Base-by-base conservation (phyloP, 2,888 invertebrate species). In the Pseudoips prasinana region DNA sequence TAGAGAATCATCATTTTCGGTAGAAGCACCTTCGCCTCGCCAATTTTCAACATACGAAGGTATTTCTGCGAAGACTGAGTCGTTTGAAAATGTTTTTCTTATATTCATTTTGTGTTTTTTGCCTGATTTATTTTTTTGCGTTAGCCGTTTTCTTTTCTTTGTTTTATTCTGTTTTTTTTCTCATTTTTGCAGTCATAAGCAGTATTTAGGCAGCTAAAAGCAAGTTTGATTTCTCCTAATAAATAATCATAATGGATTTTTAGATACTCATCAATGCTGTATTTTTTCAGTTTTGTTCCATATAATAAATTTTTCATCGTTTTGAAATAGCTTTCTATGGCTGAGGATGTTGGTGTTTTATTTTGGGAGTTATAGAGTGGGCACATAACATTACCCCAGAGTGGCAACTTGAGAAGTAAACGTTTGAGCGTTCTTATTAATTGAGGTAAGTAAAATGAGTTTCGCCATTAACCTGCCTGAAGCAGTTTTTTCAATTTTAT, bases 361-460 rank as follows among this genome's bases (percentile, higher is more conserved):
- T 44, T 44, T 39, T 39, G 33, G 27, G 39, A 36, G 23, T 36
- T 36, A 33, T 35, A 43, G 33, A 33, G 28, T 34, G 39, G 38
- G 38, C 41, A 42, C 38, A 42, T 39, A 34, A 42, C 34, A 42
- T 39, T 39, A n/a, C n/a, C n/a, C n/a, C n/a, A n/a, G n/a, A n/a
- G n/a, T n/a, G n/a, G n/a, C n/a, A n/a, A n/a, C n/a, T n/a, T n/a
- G n/a, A n/a, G n/a, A n/a, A n/a, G n/a, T n/a, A n/a, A n/a, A n/a
- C n/a, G n/a, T n/a, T n/a, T n/a, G n/a, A n/a, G n/a, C n/a, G n/a
- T n/a, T n/a, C 33, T 36, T 40, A 40, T 40, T 40, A 40, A 40
- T 36, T 40, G 35, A 30, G 44, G 44, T 26, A 36, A 36, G 36
- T 44, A 44, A 33, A 36, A 44, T 19, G 33, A 33, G 33, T 39